Percentiles rank a stretch among this genome's conserved stretches.
Conservation (phyloP, 2,113 vertebrate species). For the Cyprinus carpio region DNA sequence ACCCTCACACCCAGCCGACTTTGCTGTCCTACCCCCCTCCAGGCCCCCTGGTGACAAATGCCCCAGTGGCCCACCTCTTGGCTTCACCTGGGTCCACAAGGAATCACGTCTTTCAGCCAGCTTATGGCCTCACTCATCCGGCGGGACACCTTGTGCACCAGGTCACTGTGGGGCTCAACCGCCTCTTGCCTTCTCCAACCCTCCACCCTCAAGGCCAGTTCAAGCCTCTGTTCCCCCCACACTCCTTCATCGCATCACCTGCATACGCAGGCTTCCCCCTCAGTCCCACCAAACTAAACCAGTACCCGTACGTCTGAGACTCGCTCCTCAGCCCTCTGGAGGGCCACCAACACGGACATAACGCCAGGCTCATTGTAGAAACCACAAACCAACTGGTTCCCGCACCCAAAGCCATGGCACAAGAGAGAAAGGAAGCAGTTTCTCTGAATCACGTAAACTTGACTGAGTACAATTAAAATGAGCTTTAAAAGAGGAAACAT, state of each 20-base stretch:
- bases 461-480: constrained; percentile 97
- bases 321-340: constrained; percentile 46
- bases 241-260: constrained; percentile 94
- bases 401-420: constrained; percentile 94
- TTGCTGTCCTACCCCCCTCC: constrained; percentile 86
- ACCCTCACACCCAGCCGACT: constrained; percentile 84
- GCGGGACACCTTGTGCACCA: constrained; percentile 87
- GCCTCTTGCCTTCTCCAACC: constrained; percentile 92
- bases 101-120: constrained; percentile 83
- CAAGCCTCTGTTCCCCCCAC: constrained; percentile 93
- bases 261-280: constrained; percentile 92
- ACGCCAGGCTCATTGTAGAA: constrained; percentile 57
- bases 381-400: constrained; percentile 82
- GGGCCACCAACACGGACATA: constrained; percentile 65
- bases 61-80: constrained; percentile 90
- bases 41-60: constrained; percentile 83
- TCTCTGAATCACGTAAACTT: constrained; percentile 92
- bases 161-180: constrained; percentile 92
- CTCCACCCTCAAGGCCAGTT: constrained; percentile 91
- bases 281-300: constrained; percentile 96
- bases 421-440: constrained; percentile 93
- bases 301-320: constrained; percentile 95
- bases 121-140: constrained; percentile 86
- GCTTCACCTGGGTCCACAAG: constrained; percentile 91
- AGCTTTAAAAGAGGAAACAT: constrained; percentile 84